Evolutionary conservation across 1,140 invertebrate species (phyloP), one percentile per base, ranked within the genome.

Genomic region (Magallana ariakensis): DNA sequence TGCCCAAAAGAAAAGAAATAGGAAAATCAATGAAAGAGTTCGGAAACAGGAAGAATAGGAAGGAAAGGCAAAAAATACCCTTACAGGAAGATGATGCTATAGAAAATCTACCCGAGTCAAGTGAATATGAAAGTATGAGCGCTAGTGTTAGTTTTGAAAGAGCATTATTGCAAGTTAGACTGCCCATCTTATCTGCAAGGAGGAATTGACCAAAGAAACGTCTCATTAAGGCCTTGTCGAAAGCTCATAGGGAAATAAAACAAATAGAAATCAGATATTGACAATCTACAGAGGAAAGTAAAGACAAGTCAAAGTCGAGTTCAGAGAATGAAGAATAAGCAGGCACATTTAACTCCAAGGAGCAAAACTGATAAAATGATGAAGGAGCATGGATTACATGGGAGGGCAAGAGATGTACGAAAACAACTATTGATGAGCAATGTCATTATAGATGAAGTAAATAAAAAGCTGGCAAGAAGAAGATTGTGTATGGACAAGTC

Each of bases 181-280:
- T 46, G 33, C 33, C 33, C 33, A 46, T 46, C 33, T 46, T 46
- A 46, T 46, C 33, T 83, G 58, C 81, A 0, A 87, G 85, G 53
- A 87, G 75, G 57, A 87, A 87, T 54, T 46, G 46, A 55, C 85
- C 85, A 87, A 81, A 58, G 4, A 87, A 87, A 60, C 22, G 53
- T 8, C 11, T 87, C 10, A 83, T 46, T 22, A 87, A 56, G 46
- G 62, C 85, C 1, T 70, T 87, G 22, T 87, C 81, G n/a, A 10
- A 75, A 26, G 58, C 85, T 1, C 55, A 83, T 13, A 55, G 33
- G n/a, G 58, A 57, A 70, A 54, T 87, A 1, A 83, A 87, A 58
- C 66, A 87, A 53, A 13, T 87, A n/a, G 9, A 55, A 66, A 56
- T 22, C 53, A 55, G 60, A 83, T 13, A 87, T 70, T 57, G 22